phyloP scores from a whole-genome alignment of 2,888 invertebrate species.

The Cryptocephalus primarius region DNA sequence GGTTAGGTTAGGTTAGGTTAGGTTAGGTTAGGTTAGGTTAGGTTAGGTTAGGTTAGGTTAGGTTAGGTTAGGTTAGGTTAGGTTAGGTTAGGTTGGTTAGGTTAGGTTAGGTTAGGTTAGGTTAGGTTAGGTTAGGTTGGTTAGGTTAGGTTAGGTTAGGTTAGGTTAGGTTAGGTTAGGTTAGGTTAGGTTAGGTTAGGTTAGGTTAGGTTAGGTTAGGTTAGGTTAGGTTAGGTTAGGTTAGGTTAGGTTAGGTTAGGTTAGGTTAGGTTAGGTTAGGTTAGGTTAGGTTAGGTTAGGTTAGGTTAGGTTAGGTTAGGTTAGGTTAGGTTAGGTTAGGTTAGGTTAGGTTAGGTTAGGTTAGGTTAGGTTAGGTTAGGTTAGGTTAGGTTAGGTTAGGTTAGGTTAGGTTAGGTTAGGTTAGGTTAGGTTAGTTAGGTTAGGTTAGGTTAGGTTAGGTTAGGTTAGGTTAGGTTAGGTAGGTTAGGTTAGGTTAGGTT shows the following conservation, averaged over 20 bases:
- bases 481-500: slow-evolving; percentile 14
- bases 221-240: slow-evolving; percentile 2
- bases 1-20: slow-evolving; percentile 13
- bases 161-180: slow-evolving; percentile 14
- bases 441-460: slow-evolving; percentile 14
- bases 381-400: slow-evolving; percentile 11
- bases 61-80: slow-evolving; percentile 12
- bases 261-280: not conserved
- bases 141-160: slow-evolving; percentile 5
- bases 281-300: not conserved
- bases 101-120: slow-evolving; percentile 13
- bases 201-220: slow-evolving; percentile 1
- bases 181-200: slow-evolving; percentile 15
- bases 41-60: no score
- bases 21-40: slow-evolving; percentile 10
- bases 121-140: slow-evolving; percentile 13
- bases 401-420: slow-evolving; percentile 14
- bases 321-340: slow-evolving; percentile 2
- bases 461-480: slow-evolving; percentile 14
- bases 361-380: slow-evolving; percentile 8
- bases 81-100: slow-evolving; percentile 14
- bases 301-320: slow-evolving; percentile 1
- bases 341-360: slow-evolving; percentile 1
- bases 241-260: slow-evolving; percentile 3
- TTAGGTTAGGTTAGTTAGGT: slow-evolving; percentile 14